Evolutionary conservation across 1,140 invertebrate genomes (phyloP).

Genomic region (Halyomorpha halys): DNA sequence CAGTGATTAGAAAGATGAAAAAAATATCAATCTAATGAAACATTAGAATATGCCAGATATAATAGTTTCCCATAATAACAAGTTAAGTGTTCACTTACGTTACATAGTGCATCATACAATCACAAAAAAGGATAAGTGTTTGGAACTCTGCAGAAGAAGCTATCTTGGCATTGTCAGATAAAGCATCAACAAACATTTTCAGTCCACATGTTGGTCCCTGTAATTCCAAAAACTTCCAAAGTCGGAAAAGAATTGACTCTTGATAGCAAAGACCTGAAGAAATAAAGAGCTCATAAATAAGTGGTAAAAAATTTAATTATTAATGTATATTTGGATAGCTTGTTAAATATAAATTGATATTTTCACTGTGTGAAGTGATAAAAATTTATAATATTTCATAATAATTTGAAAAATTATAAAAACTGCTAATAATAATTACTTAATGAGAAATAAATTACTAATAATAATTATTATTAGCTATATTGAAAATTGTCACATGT

Average conservation of each 20-base stretch:
- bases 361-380: too few species aligned
- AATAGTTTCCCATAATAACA: not conserved
- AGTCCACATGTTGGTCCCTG: conserved; percentile 80
- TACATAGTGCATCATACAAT: conserved; percentile 94
- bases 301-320: not conserved
- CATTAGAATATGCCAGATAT: too few species aligned
- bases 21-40: not conserved
- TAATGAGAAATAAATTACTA: too few species aligned
- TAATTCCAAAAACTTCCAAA: conserved; percentile 86
- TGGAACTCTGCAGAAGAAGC: conserved; percentile 72
- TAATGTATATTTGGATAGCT: too few species aligned
- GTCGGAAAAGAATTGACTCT: conserved; percentile 74
- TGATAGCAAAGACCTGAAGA: conserved; percentile 80
- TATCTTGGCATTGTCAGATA: conserved; percentile 62
- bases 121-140: conserved; percentile 86
- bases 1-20: conserved; percentile 23
- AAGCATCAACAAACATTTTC: conserved; percentile 78
- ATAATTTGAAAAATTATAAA: too few species aligned
- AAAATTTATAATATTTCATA: too few species aligned
- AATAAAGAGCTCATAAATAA: not conserved
- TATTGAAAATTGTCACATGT: too few species aligned
- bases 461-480: too few species aligned
- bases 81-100: conserved; percentile 57
- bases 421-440: too few species aligned
- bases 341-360: too few species aligned